Evolutionary conservation across 2,888 invertebrate genomes (phyloP).

Genomic region (Chloroclystis v-ata): DNA sequence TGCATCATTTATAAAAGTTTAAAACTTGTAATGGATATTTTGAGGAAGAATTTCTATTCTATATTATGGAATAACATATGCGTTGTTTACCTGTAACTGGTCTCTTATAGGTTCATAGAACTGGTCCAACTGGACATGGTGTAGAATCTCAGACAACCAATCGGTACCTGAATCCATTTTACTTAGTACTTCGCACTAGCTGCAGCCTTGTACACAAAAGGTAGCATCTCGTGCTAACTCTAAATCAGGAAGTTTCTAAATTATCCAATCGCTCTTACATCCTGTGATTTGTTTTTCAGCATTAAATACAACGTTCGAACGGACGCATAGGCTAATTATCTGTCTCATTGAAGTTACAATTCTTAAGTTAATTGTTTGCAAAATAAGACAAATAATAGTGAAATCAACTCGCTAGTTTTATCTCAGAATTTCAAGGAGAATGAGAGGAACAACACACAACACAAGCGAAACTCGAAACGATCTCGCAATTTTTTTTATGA

Average conservation of each 20-base stretch:
- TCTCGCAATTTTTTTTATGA: neutral
- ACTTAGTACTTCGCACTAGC: constrained; percentile 27
- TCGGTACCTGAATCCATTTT: constrained; percentile 80
- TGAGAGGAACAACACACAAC: neutral
- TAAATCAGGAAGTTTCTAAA: constrained; percentile 55
- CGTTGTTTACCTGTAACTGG: constrained; percentile 86
- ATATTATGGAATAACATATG: too few species aligned
- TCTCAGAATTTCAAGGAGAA: too few species aligned
- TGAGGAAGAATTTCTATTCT: too few species aligned
- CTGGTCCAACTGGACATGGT: constrained; percentile 94
- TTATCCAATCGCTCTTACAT: too few species aligned
- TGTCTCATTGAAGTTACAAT: constrained; percentile 10
- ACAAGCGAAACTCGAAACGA: constrained; percentile 7
- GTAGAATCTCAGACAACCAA: constrained; percentile 90
- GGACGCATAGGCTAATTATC: constrained; percentile 24
- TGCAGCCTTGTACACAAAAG: constrained; percentile 37
- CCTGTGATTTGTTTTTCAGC: constrained; percentile 20
- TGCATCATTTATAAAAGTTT: too few species aligned
- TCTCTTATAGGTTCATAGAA: constrained; percentile 93
- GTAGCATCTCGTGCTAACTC: constrained; percentile 54
- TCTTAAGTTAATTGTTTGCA: constrained; percentile 1
- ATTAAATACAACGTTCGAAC: constrained; percentile 26
- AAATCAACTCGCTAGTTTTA: constrained; percentile 2
- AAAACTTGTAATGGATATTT: too few species aligned
- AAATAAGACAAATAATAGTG: constrained; percentile 10